These are phyloP conservation scores for Ailuropoda melanoleuca DNA, from an alignment of 2,113 vertebrate species.

Conservation along the genomic window DNA sequence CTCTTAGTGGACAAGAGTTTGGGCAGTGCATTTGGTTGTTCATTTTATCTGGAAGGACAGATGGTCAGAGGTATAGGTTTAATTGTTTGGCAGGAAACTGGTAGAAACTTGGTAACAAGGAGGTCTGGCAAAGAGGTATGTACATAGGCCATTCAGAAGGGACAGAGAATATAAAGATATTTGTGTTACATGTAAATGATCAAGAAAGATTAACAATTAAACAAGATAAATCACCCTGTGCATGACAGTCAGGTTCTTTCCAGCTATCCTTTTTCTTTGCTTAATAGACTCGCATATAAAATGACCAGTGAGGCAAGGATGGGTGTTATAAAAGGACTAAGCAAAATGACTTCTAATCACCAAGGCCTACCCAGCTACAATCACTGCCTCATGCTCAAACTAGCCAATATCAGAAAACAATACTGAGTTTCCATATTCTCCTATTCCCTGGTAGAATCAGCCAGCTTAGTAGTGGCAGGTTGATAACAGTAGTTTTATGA, in stretches of 20 bases:
- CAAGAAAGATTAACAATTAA: neutral
- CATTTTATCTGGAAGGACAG: neutral
- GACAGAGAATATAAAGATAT: neutral
- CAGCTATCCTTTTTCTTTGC: neutral
- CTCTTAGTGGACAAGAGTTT: neutral
- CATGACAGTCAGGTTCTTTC: neutral
- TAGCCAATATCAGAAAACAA: neutral
- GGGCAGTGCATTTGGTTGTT: neutral
- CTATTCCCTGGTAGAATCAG: fast-evolving
- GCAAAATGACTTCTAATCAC: neutral
- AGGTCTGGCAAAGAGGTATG: fast-evolving
- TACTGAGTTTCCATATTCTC: neutral
- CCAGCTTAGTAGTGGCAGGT: neutral
- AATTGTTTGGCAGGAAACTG: neutral
- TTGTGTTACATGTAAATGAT: neutral
- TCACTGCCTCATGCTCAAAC: fast-evolving
- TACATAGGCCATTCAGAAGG: neutral
- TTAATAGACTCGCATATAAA: neutral
- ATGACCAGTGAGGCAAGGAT: fast-evolving
- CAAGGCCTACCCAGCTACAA: neutral
- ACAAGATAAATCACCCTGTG: neutral
- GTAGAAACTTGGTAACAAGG: neutral
- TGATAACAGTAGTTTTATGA: neutral
- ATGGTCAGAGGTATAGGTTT: neutral
- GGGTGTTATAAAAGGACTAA: neutral